phyloP scores from a whole-genome alignment of 2,113 vertebrate species.

The Heptranchias perlo region DNA sequence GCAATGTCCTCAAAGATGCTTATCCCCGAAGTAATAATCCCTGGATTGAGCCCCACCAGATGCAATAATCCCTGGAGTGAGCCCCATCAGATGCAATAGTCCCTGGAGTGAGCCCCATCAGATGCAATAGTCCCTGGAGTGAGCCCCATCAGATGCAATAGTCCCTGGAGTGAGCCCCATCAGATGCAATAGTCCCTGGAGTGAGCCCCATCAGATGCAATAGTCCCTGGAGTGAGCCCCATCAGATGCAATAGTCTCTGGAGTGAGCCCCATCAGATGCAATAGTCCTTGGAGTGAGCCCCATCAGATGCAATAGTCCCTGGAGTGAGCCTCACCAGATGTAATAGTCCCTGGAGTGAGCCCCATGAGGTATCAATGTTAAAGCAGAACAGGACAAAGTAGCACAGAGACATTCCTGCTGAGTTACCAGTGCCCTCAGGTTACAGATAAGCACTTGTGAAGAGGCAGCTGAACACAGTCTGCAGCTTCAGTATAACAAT shows the following conservation, averaged over 20 bases:
- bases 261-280: not conserved
- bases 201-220: not conserved
- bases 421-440: not conserved
- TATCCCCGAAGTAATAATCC: not conserved
- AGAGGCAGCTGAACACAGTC: not conserved
- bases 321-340: not conserved
- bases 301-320: not conserved
- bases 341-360: not conserved
- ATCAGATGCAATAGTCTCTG: not conserved
- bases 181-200: not conserved
- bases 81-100: not conserved
- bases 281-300: not conserved
- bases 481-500: not conserved
- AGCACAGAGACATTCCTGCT: not conserved
- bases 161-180: not conserved
- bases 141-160: not conserved
- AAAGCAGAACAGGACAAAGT: not conserved
- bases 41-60: not conserved
- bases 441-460: not conserved
- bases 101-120: not conserved
- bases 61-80: not conserved
- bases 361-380: not conserved
- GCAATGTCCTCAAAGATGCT: not conserved
- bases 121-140: not conserved
- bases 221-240: not conserved